Evolutionary conservation across 2,113 vertebrate species (phyloP), one percentile per base, ranked within the genome.

Genomic region (Coturnix japonica): DNA sequence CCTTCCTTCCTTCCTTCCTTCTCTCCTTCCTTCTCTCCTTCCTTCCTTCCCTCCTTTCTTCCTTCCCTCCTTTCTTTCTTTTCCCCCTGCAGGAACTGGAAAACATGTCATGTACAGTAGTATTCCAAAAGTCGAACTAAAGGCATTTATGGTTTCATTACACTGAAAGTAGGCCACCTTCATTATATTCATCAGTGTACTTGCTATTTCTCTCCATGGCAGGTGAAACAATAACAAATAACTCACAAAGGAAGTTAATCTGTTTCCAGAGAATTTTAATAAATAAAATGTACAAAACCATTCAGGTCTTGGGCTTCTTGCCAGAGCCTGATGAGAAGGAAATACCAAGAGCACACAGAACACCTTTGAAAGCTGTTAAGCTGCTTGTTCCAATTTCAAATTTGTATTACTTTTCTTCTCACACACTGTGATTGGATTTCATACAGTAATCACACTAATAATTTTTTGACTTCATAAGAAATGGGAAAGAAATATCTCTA

Each of bases 181-280:
- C 60, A 66, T 46, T 81, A 78, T 82, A 81, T 76, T 92, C 37
- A 92, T 85, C 82, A 83, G 28, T 56, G 69, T 77, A 20, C 66
- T 72, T 46, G 17, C 21, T 89, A 85, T 89, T 96, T 22, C n/a
- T 90, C n/a, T 85, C 4, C 7, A 70, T 88, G 51, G 47, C 64
- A 92, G 76, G 75, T 83, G 64, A 96, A 97, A 93, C 57, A 95
- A 89, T 87, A 80, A 94, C 96, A 96, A 96, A 96, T 95, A 96
- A 96, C 91, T 82, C 89, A 95, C 84, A 90, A 86, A 81, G 53
- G 63, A 92, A 83, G 67, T 78, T 95, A 96, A 96, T 95, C 80
- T 82, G 57, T 89, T 94, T 82, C 77, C 61, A 90, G 74, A 85
- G 64, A 87, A 78, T 92, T 94, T 96, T 95, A 92, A 93, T 93